These are phyloP conservation scores for Micoletzkya japonica DNA, from an alignment of 2,888 invertebrate species.

Conservation along the genomic window DNA sequence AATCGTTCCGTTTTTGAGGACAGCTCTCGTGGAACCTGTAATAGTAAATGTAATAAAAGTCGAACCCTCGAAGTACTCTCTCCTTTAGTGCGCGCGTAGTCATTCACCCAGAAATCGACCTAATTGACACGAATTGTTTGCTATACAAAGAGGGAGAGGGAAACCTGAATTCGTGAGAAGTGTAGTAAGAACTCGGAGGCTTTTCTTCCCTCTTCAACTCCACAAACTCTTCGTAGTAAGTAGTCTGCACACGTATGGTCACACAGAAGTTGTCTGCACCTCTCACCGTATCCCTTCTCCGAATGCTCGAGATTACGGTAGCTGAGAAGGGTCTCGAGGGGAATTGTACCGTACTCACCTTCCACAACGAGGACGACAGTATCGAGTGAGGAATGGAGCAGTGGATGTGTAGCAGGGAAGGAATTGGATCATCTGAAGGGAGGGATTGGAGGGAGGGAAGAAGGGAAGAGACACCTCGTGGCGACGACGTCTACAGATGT, in stretches of 20 bases:
- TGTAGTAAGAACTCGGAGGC: slow-evolving; percentile 55
- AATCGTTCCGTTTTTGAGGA: too few species aligned
- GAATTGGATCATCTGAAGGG: slow-evolving; percentile 19
- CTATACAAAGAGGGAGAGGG: neutral
- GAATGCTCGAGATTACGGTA: slow-evolving; percentile 26
- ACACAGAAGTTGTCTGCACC: slow-evolving; percentile 59
- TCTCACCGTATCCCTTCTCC: slow-evolving; percentile 35
- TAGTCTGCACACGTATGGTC: slow-evolving; percentile 59
- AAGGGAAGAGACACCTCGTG: slow-evolving; percentile 41
- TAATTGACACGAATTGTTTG: slow-evolving; percentile 30
- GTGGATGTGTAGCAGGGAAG: slow-evolving; percentile 31
- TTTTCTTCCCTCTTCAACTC: slow-evolving; percentile 40
- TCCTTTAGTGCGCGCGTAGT: slow-evolving; percentile 38
- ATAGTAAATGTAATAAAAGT: too few species aligned
- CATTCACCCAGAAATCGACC: slow-evolving; percentile 61
- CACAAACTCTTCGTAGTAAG: slow-evolving; percentile 48
- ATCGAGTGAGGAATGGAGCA: slow-evolving; percentile 35
- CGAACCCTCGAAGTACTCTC: too few species aligned
- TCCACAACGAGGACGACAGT: slow-evolving; percentile 57
- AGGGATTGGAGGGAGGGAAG: neutral
- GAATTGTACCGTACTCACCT: too few species aligned
- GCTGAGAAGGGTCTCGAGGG: neutral
- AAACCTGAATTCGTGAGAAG: slow-evolving; percentile 58
- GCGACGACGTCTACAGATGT: slow-evolving; percentile 53
- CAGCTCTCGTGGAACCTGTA: too few species aligned